Evolutionary conservation across 2,888 invertebrate species (phyloP).

Genomic region (Cristatella mucedo): DNA sequence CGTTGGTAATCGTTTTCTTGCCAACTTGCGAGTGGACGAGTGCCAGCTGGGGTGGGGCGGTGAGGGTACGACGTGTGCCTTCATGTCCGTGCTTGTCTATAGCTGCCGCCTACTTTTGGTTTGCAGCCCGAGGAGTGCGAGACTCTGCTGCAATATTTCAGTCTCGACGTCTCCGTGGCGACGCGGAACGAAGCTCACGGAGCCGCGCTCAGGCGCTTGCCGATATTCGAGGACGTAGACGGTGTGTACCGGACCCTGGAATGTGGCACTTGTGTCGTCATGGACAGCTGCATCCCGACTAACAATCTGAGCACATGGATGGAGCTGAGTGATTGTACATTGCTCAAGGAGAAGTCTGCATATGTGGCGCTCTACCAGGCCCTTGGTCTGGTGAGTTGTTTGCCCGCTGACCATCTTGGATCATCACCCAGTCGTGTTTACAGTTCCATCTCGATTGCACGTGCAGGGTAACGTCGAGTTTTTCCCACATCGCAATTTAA

Average conservation of each 20-base stretch:
- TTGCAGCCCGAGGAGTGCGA: conserved; percentile 1
- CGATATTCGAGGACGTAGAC: conserved; percentile 8
- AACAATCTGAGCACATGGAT: conserved; percentile 1
- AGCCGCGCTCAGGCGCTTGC: neutral
- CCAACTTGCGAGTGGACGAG: too few species aligned
- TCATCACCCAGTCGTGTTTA: too few species aligned
- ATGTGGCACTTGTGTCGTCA: neutral
- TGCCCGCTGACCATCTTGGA: neutral
- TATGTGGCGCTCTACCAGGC: conserved; percentile 1
- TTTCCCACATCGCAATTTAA: too few species aligned
- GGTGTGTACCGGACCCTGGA: conserved; percentile 1
- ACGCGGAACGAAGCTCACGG: neutral
- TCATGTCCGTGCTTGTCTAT: too few species aligned
- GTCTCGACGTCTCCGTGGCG: neutral
- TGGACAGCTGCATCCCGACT: conserved; percentile 8
- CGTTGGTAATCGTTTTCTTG: too few species aligned
- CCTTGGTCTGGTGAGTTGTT: neutral
- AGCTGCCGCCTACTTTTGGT: too few species aligned
- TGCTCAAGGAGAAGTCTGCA: conserved; percentile 5
- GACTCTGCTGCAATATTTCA: conserved; percentile 5
- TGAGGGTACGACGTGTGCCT: too few species aligned
- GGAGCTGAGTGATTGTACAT: conserved; percentile 5
- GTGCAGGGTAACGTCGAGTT: too few species aligned
- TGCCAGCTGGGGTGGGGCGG: too few species aligned
- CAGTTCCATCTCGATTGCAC: too few species aligned